Percentiles rank a stretch among this genome's conserved stretches.
phyloP scores from a whole-genome alignment of 2,888 invertebrate species.

The Anodontia alba region DNA sequence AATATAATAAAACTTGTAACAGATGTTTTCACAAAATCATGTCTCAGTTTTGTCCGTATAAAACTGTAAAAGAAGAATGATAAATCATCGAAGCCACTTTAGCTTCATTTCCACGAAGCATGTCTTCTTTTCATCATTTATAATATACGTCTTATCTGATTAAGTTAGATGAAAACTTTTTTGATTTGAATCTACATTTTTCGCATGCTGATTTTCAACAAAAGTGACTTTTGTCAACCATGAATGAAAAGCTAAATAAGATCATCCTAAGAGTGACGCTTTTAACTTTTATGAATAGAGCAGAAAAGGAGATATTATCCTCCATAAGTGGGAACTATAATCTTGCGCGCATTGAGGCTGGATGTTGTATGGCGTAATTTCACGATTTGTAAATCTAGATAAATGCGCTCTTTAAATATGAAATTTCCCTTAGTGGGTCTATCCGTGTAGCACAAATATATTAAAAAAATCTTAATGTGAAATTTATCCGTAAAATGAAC shows the following conservation, averaged over 20 bases:
- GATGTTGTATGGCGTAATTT: constrained; percentile 17
- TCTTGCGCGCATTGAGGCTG: not conserved
- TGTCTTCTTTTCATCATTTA: constrained; percentile 15
- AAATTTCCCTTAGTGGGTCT: constrained; percentile 9
- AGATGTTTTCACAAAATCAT: not conserved
- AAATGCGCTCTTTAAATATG: constrained; percentile 15
- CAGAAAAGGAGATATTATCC: constrained; percentile 60
- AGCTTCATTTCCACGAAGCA: constrained; percentile 9
- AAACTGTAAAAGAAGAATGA: constrained; percentile 1
- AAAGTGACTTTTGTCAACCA: constrained; percentile 57
- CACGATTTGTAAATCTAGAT: constrained; percentile 15
- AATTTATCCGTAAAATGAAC: not conserved
- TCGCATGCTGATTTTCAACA: constrained; percentile 50
- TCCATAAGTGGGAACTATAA: constrained; percentile 14
- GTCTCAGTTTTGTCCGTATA: constrained; percentile 9
- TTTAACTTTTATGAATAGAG: constrained; percentile 62
- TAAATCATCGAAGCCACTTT: not conserved
- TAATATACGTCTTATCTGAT: constrained; percentile 47
- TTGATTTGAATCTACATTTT: constrained; percentile 61
- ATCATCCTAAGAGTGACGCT: constrained; percentile 51
- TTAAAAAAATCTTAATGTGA: not conserved
- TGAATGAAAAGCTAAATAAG: constrained; percentile 15
- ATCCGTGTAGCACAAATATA: constrained; percentile 10
- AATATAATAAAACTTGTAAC: not conserved
- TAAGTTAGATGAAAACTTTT: constrained; percentile 46